These are phyloP conservation scores for Pomacea maculata DNA, from an alignment of 1,140 invertebrate species.

Conservation along the genomic window DNA sequence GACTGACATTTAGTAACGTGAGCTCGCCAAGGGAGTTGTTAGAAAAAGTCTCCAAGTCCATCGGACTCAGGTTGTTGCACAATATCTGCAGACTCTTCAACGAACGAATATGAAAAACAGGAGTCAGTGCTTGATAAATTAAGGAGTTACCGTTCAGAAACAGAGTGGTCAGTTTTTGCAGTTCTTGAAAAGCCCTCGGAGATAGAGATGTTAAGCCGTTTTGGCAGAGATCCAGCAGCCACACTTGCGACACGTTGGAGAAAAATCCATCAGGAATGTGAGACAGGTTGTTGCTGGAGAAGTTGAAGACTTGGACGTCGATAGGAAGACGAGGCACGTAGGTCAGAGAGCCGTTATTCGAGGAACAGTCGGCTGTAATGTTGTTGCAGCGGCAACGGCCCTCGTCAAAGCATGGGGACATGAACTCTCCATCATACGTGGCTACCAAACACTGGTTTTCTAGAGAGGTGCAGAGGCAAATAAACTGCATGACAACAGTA, in stretches of 20 bases:
- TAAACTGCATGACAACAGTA: too few relatives aligned
- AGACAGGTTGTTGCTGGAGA: conserved; percentile 4
- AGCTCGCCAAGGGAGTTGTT: neutral
- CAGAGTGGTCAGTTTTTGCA: conserved; percentile 4
- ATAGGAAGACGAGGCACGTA: neutral
- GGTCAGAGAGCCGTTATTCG: neutral
- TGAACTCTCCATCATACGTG: too few relatives aligned
- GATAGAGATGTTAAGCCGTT: conserved; percentile 4
- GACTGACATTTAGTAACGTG: conserved; percentile 3
- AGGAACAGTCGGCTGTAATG: conserved; percentile 7
- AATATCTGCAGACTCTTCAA: neutral
- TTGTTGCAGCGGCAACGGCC: neutral
- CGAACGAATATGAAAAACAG: neutral
- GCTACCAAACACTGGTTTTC: too few relatives aligned
- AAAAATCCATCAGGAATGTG: neutral
- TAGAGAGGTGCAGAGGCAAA: too few relatives aligned
- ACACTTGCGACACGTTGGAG: conserved; percentile 4
- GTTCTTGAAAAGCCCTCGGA: neutral
- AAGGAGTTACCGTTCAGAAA: neutral
- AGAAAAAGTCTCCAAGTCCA: neutral
- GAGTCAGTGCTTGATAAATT: neutral
- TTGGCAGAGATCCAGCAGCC: conserved; percentile 4
- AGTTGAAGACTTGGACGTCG: neutral
- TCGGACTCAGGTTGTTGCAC: neutral
- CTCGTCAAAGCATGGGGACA: neutral